Evolutionary conservation across 2,888 invertebrate genomes (phyloP), one percentile per base, ranked within the genome.

Genomic region (Tetheella fluctuosa): DNA sequence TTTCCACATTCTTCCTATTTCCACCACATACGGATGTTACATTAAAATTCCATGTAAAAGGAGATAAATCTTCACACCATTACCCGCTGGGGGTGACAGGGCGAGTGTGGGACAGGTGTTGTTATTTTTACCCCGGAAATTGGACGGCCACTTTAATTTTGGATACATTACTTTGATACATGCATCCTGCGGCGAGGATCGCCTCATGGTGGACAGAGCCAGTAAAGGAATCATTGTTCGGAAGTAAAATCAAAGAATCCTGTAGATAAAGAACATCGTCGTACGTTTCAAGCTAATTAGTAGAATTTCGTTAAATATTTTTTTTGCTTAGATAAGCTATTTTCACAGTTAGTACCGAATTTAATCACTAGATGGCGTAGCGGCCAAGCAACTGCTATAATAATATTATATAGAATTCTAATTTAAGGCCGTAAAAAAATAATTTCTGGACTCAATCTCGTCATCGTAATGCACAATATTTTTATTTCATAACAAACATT

Each of bases 41-140:
- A 84, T 88, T 87, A 86, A 87, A 87, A 87, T 84, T 88, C 83
- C 80, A 77, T 79, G 81, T 83, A 79, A 80, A 76, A 74, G 67
- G 71, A 77, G 80, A 89, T 90, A 88, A 88, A 90, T 90, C 85
- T 84, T 83, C 77, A 71, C 77, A 70, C 84, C 84, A 85, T 86
- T 86, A 84, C 80, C 71, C 81, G 72, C 67, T 65, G 73, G 73
- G 74, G 73, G 79, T 80, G 74, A 69, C 61, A 23, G 55, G 34
- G 48, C 48, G 20, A 67, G 65, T 67, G 70, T 67, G 76, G 74
- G 84, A 82, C 84, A 85, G 84, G 84, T 86, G 83, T 74, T 82
- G 79, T 81, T 84, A 78, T 83, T 88, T 88, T 83, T 83, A 67
- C 73, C 67, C 81, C 74, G 89, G 86, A 89, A 89, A 89, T 90